phyloP scores from a whole-genome alignment of 2,888 invertebrate species.

The Cataglyphis albicans region DNA sequence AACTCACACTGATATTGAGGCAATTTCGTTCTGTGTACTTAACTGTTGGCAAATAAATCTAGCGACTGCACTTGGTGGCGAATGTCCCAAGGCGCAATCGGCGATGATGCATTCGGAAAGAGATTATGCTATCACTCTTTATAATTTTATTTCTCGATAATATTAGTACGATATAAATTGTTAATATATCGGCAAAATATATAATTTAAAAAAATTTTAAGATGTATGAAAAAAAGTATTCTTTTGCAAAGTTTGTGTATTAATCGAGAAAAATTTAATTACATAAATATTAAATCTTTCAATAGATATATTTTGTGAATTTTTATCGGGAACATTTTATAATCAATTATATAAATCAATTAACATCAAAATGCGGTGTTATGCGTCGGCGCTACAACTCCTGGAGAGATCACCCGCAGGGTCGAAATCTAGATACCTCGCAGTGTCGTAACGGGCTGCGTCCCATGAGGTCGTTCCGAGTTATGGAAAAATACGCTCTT shows the following conservation, averaged over 20 bases:
- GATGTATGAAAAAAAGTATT: neutral
- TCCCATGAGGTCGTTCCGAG: constrained; percentile 68
- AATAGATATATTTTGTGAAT: neutral
- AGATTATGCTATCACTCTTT: constrained; percentile 24
- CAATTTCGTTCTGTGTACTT: constrained; percentile 37
- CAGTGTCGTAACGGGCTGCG: constrained; percentile 76
- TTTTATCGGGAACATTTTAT: neutral
- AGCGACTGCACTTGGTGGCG: constrained; percentile 9
- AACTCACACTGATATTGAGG: constrained; percentile 12
- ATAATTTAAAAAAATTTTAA: neutral
- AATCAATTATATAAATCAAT: neutral
- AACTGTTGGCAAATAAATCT: constrained; percentile 40
- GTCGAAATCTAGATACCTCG: constrained; percentile 70
- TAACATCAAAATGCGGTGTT: constrained; percentile 53
- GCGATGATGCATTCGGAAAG: constrained; percentile 9
- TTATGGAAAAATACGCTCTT: constrained; percentile 45
- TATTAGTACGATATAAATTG: neutral
- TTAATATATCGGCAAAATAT: neutral
- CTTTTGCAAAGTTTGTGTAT: neutral
- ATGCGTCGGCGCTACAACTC: constrained; percentile 78
- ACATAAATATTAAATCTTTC: neutral
- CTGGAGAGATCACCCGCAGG: constrained; percentile 64
- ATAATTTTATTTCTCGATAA: neutral
- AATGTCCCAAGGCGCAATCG: constrained; percentile 30
- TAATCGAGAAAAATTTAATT: neutral